Base-by-base conservation (phyloP, 1,140 invertebrate genomes). In the Zaprionus kolodkinae region DNA sequence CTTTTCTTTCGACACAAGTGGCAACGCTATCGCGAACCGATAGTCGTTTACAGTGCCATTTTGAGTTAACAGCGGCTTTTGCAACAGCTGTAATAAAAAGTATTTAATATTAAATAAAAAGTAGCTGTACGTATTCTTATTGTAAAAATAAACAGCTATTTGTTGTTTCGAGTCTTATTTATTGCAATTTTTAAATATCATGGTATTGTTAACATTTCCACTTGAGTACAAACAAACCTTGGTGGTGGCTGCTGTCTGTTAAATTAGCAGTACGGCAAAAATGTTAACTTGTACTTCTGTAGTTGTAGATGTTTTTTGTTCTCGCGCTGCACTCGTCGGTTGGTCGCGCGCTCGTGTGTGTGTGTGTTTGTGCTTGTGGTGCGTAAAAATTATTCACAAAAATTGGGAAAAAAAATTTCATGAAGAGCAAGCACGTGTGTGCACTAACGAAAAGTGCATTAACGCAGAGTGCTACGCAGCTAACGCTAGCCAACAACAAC, bases 381-480 rank as follows among this genome's bases (percentile, higher is more conserved):
- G 72, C 72, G 72, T 75, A 75, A 64, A 67, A 75, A 71, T 59
- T 71, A 75, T 71, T 75, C 43, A 75, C 70, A 30, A 52, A 75
- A 64, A 71, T 63, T 59, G 40, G 33, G 36, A 52, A 56, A 60
- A 70, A 70, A 75, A 56, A n/a, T n/a, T 45, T 64, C 11, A 59
- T 36, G 5, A 13, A 35, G 35, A 69, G 57, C 38, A 12, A 74
- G 66, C 66, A 74, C 72, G 72, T 74, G 72, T 69, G 38, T 66
- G 57, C 57, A 54, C 48, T 33, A 43, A 64, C 50, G 3, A 59
- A 48, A 62, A 74, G 50, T 74, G 66, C 50, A 74, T 48, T 56
- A 55, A 67, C 54, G 33, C 35, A 63, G 13, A 63, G 60, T 45
- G 60, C 50, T 55, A 6, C 6, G 40, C 10, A 38, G 68, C 54